These are phyloP conservation scores for Ursus arctos DNA, from an alignment of 2,113 vertebrate genomes.

Conservation along the genomic window DNA sequence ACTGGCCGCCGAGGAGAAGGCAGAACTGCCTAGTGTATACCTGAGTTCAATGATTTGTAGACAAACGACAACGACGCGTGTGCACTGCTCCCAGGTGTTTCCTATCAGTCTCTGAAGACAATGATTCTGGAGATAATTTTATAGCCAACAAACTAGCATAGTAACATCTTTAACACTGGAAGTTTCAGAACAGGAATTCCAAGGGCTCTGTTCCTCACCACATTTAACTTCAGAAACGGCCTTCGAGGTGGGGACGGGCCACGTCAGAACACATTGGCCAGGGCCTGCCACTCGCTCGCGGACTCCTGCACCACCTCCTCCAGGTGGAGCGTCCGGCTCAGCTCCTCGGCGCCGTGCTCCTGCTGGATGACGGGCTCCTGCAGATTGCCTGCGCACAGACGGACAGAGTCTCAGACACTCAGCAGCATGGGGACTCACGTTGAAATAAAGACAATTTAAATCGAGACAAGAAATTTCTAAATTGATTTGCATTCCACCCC, in stretches of 20 bases:
- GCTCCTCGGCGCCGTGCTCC: slow-evolving; percentile 88
- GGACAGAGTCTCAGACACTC: not conserved
- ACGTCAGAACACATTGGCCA: slow-evolving; percentile 91
- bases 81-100: slow-evolving; percentile 64
- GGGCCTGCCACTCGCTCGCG: slow-evolving; percentile 91
- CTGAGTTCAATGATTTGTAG: slow-evolving; percentile 88
- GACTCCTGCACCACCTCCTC: slow-evolving; percentile 92
- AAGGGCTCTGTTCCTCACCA: slow-evolving; percentile 47
- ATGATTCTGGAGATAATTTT: slow-evolving; percentile 74
- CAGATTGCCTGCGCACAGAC: slow-evolving; percentile 81
- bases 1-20: slow-evolving; percentile 74
- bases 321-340: slow-evolving; percentile 88
- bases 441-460: rapidly evolving
- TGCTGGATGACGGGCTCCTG: slow-evolving; percentile 84
- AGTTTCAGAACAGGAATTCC: slow-evolving; percentile 72
- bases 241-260: not conserved
- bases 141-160: slow-evolving; percentile 79
- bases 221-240: not conserved
- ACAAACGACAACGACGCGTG: slow-evolving; percentile 68
- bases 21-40: slow-evolving; percentile 78
- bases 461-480: not conserved
- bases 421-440: rapidly evolving
- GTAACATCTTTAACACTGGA: slow-evolving; percentile 74
- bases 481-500: rapidly evolving
- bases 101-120: slow-evolving; percentile 82